Evolutionary conservation across 2,888 invertebrate genomes (phyloP).

Genomic region (Ceraclea dissimilis): DNA sequence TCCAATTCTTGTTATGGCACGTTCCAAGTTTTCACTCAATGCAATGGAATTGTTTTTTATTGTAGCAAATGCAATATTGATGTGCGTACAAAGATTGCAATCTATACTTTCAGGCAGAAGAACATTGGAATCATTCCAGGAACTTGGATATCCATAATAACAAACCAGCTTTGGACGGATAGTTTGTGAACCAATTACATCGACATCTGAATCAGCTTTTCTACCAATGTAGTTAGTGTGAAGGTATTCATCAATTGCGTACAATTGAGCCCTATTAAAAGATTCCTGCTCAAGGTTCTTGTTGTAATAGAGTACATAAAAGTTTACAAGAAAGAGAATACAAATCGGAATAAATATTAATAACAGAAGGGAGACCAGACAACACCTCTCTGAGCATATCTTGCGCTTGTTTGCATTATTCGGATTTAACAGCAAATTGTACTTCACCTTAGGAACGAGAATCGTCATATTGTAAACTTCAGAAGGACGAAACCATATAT

Average conservation of each 20-base stretch:
- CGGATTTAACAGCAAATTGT: constrained; percentile 11
- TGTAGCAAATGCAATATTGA: constrained; percentile 68
- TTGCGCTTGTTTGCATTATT: neutral
- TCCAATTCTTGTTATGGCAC: constrained; percentile 38
- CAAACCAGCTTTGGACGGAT: constrained; percentile 48
- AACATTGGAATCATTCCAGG: constrained; percentile 30
- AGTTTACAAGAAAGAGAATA: neutral
- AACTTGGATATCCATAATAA: constrained; percentile 58
- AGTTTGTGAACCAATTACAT: neutral
- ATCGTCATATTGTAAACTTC: constrained; percentile 15
- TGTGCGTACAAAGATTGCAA: constrained; percentile 72
- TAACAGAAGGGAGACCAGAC: neutral
- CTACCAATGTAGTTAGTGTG: constrained; percentile 8
- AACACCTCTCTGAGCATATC: neutral
- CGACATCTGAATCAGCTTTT: neutral
- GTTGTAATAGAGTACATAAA: neutral
- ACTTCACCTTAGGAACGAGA: constrained; percentile 13
- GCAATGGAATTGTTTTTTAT: constrained; percentile 54
- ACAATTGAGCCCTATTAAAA: constrained; percentile 14
- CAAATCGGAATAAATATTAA: neutral
- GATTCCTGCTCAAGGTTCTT: neutral
- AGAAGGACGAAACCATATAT: neutral
- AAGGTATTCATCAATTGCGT: constrained; percentile 18
- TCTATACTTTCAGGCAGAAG: constrained; percentile 33
- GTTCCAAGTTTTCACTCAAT: constrained; percentile 40